Evolutionary conservation across 2,797 vertebrate species (phyloP).

Genomic region (Leucoraja ocellata): DNA sequence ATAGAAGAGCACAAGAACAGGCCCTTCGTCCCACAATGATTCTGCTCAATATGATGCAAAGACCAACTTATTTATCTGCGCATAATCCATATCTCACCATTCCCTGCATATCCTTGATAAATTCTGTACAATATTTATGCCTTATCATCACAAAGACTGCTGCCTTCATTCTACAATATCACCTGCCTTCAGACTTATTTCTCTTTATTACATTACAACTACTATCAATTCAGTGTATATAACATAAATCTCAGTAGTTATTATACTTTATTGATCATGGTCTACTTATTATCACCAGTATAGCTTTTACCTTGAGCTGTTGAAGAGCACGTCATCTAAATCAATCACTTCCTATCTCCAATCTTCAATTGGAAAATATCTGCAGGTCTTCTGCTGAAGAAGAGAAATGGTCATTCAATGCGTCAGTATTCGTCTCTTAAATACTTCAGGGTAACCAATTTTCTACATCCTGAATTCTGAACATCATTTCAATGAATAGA

Average conservation of each 20-base stretch:
- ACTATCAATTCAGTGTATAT: background rate
- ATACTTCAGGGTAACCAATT: background rate
- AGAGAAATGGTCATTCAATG: background rate
- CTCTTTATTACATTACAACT: background rate
- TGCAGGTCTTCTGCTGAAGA: background rate
- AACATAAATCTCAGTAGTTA: background rate
- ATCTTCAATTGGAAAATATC: too few relatives aligned
- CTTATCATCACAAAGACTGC: background rate
- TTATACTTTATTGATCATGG: background rate
- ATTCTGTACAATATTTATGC: background rate
- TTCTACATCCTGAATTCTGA: background rate
- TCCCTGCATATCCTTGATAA: too few relatives aligned
- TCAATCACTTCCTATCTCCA: background rate
- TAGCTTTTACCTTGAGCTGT: background rate
- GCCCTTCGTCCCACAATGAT: too few relatives aligned
- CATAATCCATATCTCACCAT: too few relatives aligned
- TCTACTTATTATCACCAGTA: background rate
- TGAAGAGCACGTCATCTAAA: background rate
- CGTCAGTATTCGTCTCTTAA: background rate
- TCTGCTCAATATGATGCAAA: too few relatives aligned
- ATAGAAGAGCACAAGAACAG: too few relatives aligned
- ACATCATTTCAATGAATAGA: background rate
- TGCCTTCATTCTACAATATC: background rate
- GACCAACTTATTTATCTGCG: too few relatives aligned
- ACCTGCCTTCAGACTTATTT: background rate